These are phyloP conservation scores for Notothenia coriiceps DNA, from an alignment of 2,113 vertebrate genomes.

Conservation along the genomic window DNA sequence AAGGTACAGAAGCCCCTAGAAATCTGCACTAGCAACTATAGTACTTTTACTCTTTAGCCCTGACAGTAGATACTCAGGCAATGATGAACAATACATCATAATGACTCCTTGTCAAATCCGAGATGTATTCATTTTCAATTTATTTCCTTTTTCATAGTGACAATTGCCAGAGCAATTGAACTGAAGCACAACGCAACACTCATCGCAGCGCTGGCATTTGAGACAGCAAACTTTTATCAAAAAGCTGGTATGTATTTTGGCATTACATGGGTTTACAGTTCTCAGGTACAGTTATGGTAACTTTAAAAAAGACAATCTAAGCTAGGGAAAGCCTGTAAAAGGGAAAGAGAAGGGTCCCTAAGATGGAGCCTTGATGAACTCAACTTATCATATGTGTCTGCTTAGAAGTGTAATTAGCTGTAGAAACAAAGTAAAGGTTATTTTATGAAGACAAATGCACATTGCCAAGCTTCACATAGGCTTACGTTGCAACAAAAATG, in stretches of 20 bases:
- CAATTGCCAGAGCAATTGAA: slow-evolving; percentile 97
- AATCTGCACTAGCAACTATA: too few relatives aligned
- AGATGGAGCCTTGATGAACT: too few relatives aligned
- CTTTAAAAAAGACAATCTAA: too few relatives aligned
- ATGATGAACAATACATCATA: not conserved
- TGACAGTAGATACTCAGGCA: not conserved
- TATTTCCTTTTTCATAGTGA: slow-evolving; percentile 84
- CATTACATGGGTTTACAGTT: not conserved
- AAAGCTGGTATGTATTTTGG: slow-evolving; percentile 89
- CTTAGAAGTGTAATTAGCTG: too few relatives aligned
- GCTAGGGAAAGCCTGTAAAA: too few relatives aligned
- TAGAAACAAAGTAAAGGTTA: too few relatives aligned
- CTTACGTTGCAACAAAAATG: too few relatives aligned
- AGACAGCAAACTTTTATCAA: slow-evolving; percentile 98
- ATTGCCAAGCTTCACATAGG: too few relatives aligned
- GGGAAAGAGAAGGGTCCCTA: too few relatives aligned
- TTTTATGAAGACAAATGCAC: too few relatives aligned
- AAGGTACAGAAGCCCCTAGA: slow-evolving; percentile 85
- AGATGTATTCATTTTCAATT: not conserved
- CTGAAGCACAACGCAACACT: slow-evolving; percentile 94
- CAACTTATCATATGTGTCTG: too few relatives aligned
- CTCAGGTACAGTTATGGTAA: too few relatives aligned
- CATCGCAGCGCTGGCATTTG: slow-evolving; percentile 92
- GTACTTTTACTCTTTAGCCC: not conserved
- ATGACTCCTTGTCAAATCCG: not conserved